These are phyloP conservation scores for Eulemur rufifrons DNA, from an alignment of 2,113 vertebrate genomes.

Conservation along the genomic window DNA sequence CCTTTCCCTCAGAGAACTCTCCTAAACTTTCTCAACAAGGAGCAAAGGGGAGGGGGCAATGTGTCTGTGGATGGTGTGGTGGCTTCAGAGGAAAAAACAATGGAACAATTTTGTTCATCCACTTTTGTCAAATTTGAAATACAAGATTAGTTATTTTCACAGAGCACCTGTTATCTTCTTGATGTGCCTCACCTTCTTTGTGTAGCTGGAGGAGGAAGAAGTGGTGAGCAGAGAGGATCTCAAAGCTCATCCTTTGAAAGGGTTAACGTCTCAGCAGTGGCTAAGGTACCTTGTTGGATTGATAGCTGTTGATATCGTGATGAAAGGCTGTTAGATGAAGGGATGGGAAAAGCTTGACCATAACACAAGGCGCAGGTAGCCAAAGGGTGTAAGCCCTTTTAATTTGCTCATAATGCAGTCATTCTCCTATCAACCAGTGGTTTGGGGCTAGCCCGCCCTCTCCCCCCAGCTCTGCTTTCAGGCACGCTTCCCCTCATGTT, in stretches of 20 bases:
- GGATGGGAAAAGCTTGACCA: not conserved
- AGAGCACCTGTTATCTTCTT: not conserved
- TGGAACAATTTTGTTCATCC: not conserved
- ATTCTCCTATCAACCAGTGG: not conserved
- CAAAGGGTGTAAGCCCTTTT: not conserved
- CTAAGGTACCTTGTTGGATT: not conserved
- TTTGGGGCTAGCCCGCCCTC: not conserved
- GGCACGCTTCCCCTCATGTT: not conserved
- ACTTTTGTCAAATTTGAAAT: not conserved
- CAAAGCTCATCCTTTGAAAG: not conserved
- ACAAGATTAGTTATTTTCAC: not conserved
- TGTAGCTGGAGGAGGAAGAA: not conserved
- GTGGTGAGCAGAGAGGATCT: not conserved
- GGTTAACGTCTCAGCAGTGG: not conserved
- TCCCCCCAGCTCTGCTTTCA: not conserved
- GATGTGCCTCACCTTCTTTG: not conserved
- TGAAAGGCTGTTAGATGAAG: conserved; percentile 4
- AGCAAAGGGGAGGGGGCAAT: too few relatives aligned
- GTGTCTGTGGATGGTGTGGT: not conserved
- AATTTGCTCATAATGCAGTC: not conserved
- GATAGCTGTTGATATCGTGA: not conserved
- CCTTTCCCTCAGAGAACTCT: not conserved
- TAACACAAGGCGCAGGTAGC: not conserved
- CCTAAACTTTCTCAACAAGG: not conserved
- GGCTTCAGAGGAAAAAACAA: not conserved